phyloP scores from a whole-genome alignment of 1,140 invertebrate genomes.

The Drosophila persimilis region DNA sequence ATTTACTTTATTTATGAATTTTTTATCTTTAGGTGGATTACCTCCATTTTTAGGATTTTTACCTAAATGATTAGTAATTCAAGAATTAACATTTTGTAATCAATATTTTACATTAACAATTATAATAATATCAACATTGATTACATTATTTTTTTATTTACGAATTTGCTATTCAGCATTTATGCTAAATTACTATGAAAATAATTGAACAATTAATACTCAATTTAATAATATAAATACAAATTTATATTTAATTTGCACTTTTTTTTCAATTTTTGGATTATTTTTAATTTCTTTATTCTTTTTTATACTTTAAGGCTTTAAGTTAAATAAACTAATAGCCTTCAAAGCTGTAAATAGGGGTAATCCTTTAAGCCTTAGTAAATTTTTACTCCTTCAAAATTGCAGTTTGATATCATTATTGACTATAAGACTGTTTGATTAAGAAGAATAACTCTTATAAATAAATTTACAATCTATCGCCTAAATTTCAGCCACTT shows the following conservation, averaged over 20 bases:
- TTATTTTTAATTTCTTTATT: constrained; percentile 73
- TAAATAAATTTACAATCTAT: constrained; percentile 85
- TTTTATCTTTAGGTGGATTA: constrained; percentile 84
- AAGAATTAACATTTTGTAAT: constrained; percentile 70
- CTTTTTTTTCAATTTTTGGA: constrained; percentile 70
- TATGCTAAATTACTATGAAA: constrained; percentile 80
- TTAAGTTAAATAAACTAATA: constrained; percentile 85
- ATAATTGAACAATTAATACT: constrained; percentile 64
- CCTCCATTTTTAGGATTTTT: constrained; percentile 84
- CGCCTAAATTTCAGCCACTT: constrained; percentile 84
- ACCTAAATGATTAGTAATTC: constrained; percentile 84
- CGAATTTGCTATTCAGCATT: too few species aligned
- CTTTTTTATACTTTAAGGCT: constrained; percentile 83
- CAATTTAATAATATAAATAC: constrained; percentile 30
- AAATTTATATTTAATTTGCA: constrained; percentile 74
- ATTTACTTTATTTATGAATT: constrained; percentile 83
- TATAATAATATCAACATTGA: too few species aligned
- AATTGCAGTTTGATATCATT: constrained; percentile 85
- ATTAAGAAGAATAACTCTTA: constrained; percentile 83
- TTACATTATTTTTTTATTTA: too few species aligned
- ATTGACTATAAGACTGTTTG: constrained; percentile 83
- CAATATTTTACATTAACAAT: too few species aligned
- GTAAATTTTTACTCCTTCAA: constrained; percentile 83
- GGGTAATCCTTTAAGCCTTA: constrained; percentile 83
- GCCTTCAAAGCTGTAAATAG: constrained; percentile 85